These are phyloP conservation scores for Mixornis gularis DNA, from an alignment of 2,113 vertebrate genomes.

Conservation along the genomic window DNA sequence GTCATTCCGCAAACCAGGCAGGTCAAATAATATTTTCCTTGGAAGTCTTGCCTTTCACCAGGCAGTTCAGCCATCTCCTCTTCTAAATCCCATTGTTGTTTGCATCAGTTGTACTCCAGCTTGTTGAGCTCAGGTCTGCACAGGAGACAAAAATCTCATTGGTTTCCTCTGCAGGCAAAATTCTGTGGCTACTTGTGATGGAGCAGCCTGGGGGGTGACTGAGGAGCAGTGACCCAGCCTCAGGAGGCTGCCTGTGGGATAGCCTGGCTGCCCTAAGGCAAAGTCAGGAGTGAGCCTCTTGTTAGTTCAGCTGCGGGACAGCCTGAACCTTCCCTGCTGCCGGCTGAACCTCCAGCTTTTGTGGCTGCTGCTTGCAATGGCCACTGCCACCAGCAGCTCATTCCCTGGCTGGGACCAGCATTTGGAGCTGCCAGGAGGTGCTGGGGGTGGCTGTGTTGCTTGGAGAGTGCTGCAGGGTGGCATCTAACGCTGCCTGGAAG, in stretches of 20 bases:
- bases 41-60: not conserved
- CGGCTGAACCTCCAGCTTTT: not conserved
- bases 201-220: not conserved
- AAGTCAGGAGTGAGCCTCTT: not conserved
- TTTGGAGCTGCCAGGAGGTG: not conserved
- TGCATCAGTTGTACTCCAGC: rapidly evolving
- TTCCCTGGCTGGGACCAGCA: not conserved
- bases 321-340: not conserved
- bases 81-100: not conserved
- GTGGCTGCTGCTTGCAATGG: not conserved
- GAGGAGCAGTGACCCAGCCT: not conserved
- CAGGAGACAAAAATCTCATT: not conserved
- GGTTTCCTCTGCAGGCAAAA: not conserved
- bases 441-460: not conserved
- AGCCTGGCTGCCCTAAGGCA: not conserved
- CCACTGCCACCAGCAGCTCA: not conserved
- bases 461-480: not conserved
- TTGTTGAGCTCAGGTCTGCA: not conserved
- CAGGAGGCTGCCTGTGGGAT: not conserved
- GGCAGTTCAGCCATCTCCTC: not conserved
- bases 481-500: not conserved
- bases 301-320: not conserved
- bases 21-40: not conserved
- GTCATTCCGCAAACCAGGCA: not conserved
- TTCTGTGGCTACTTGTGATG: not conserved